Conservation (phyloP, 2,888 invertebrate genomes). For the Fissipunctia ypsillon region DNA sequence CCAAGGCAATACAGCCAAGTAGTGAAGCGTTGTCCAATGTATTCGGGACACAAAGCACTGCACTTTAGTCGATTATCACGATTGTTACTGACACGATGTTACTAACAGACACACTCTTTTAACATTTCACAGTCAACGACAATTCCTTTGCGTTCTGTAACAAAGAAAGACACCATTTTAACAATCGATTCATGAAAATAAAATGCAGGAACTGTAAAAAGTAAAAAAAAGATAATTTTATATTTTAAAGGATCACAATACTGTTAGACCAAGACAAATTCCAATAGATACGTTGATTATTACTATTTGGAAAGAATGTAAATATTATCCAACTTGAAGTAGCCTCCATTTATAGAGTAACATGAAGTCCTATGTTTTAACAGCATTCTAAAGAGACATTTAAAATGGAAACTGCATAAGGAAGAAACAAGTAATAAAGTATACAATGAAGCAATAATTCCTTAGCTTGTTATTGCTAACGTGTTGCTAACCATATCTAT, state of each 20-base stretch:
- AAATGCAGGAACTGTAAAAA: too few species aligned
- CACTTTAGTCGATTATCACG: conserved; percentile 73
- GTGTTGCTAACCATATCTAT: too few species aligned
- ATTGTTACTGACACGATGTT: conserved; percentile 60
- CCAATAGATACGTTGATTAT: too few species aligned
- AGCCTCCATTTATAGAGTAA: too few species aligned
- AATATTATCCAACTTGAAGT: too few species aligned
- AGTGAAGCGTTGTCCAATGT: conserved; percentile 73
- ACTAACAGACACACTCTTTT: conserved; percentile 57
- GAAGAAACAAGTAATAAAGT: conserved; percentile 9
- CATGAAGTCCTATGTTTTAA: background rate
- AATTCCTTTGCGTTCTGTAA: conserved; percentile 78
- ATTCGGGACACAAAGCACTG: conserved; percentile 74
- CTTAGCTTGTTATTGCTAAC: conserved; percentile 4
- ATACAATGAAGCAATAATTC: conserved; percentile 21
- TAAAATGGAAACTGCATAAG: background rate
- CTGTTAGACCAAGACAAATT: too few species aligned
- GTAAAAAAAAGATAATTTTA: too few species aligned
- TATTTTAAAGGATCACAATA: too few species aligned
- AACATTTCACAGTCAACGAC: conserved; percentile 71
- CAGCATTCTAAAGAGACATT: conserved; percentile 1
- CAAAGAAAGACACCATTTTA: conserved; percentile 21
- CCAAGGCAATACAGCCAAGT: conserved; percentile 80
- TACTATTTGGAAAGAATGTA: too few species aligned
- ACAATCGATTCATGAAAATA: too few species aligned